Percentiles rank a stretch among this genome's conserved stretches.
phyloP scores from a whole-genome alignment of 2,888 invertebrate species.

The Meganola albula region DNA sequence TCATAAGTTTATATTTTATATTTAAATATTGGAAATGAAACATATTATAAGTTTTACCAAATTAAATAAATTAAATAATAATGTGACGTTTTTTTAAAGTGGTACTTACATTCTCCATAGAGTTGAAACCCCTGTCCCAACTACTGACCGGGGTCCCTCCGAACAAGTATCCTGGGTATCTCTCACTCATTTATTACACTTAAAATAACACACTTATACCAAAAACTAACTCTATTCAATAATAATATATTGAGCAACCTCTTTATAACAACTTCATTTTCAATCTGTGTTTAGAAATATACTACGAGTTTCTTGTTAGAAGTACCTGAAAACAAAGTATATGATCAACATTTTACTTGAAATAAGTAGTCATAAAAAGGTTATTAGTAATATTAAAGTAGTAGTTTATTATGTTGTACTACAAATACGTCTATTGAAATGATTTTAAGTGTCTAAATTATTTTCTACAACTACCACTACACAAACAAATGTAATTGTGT shows the following conservation, averaged over 20 bases:
- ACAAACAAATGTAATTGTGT: too few species aligned
- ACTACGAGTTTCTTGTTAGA: constrained; percentile 18
- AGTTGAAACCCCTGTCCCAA: constrained; percentile 69
- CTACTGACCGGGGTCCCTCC: constrained; percentile 72
- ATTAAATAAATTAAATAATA: too few species aligned
- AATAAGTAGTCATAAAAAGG: too few species aligned
- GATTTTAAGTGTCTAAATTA: too few species aligned
- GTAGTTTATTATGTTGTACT: too few species aligned
- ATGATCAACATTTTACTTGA: not conserved
- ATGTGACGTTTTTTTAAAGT: too few species aligned
- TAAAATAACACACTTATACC: constrained; percentile 21
- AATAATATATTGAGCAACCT: constrained; percentile 43
- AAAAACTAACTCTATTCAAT: constrained; percentile 25
- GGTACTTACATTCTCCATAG: constrained; percentile 67
- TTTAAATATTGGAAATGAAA: too few species aligned
- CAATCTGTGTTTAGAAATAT: constrained; percentile 16
- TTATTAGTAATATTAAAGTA: too few species aligned
- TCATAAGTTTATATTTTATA: too few species aligned
- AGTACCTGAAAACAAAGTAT: constrained; percentile 21
- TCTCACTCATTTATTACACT: constrained; percentile 58
- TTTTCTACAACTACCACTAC: too few species aligned
- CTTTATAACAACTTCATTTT: constrained; percentile 36
- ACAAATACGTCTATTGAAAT: too few species aligned
- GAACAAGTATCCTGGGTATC: constrained; percentile 65
- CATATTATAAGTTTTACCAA: too few species aligned